Evolutionary conservation across 2,113 vertebrate genomes (phyloP).

Genomic region (Trematocara zebra): DNA sequence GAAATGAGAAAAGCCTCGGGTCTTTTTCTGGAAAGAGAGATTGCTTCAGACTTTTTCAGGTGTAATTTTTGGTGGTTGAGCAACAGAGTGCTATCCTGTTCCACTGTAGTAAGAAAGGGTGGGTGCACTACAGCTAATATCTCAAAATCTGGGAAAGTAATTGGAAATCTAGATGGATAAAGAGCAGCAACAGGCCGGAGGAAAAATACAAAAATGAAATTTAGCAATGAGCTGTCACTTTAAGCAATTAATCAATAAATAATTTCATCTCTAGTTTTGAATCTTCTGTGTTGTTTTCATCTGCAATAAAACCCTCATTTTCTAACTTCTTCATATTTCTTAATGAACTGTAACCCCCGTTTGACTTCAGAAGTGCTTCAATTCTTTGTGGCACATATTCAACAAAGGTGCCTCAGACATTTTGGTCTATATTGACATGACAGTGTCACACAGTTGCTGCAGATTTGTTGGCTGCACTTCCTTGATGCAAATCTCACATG

Average conservation of each 20-base stretch:
- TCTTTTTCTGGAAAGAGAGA: background rate
- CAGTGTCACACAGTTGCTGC: background rate
- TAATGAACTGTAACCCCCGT: background rate
- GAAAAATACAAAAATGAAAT: background rate
- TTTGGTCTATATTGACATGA: background rate
- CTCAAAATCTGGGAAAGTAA: background rate
- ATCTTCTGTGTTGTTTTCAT: background rate
- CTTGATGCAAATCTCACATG: background rate
- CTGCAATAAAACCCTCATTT: background rate
- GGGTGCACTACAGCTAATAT: background rate
- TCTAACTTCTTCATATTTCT: background rate
- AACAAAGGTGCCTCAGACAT: background rate
- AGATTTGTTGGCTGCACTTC: background rate
- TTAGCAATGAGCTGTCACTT: background rate
- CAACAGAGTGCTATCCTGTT: background rate
- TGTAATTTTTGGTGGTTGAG: background rate
- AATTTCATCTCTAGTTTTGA: background rate
- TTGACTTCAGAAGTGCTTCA: background rate
- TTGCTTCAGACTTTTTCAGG: background rate
- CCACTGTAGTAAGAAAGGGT: background rate
- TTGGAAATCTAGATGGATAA: background rate
- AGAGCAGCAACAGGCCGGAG: background rate
- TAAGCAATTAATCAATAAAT: background rate
- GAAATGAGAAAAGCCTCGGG: background rate
- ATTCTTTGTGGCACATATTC: background rate